Evolutionary conservation across 2,888 invertebrate genomes (phyloP), one percentile per base, ranked within the genome.

Genomic region (Drosophila cracens): DNA sequence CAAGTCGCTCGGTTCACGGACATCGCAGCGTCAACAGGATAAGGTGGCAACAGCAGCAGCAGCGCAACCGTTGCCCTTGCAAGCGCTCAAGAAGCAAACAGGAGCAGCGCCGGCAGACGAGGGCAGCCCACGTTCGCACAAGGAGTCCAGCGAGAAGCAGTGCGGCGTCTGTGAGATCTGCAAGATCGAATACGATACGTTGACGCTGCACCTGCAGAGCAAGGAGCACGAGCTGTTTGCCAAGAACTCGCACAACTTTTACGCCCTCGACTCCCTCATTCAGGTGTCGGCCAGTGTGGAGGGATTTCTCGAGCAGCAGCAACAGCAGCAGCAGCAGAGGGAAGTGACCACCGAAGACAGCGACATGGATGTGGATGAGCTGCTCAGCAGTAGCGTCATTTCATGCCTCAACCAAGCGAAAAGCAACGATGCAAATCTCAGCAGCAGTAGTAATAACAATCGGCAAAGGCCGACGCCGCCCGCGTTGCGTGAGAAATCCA

Each of bases 101-200:
- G 59, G 59, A 36, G 21, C 79, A 36, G n/a, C 74, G 5, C 40
- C 80, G 6, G 74, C 75, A 3, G 75, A 78, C 8, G 46, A 46
- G 25, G 46, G 16, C 13, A 79, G 82, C 52, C 81, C 83, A 2
- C 66, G 72, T 11, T 82, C 88, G 3, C 74, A 76, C 31, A 91
- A 91, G 62, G 92, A 92, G 43, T 87, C 92, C 1, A 92, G 90
- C 36, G 92, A 93, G 4, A 93, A 93, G 53, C 93, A 94, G 76
- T 94, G 94, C 51, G 97, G 97, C 25, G 97, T 96, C 90, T 97
- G 97, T 93, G 96, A 97, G 93, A 96, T 97, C 92, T 97, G 97
- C 92, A 96, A 96, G 90, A 93, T 95, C 57, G 96, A 96, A 86
- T 97, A 96, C 92, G 94, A 94, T 70, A 96, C 95, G 89, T 94